Base-by-base conservation (phyloP, 1,140 invertebrate genomes). In the Nymphalis io region DNA sequence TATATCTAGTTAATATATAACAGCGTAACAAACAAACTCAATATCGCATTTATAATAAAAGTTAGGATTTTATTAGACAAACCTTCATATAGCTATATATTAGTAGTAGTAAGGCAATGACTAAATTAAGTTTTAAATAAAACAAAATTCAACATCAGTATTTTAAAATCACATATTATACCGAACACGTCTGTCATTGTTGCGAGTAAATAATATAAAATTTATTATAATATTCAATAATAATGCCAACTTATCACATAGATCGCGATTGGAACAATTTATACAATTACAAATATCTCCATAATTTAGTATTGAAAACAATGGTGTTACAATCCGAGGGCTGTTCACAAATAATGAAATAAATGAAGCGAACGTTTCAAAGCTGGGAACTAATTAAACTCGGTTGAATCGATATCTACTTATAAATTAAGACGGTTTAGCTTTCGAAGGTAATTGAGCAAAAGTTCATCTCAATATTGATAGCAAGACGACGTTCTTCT, bases 341-440 rank as follows among this genome's bases (percentile, higher is more conserved):
- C 74, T 65, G 67, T 75, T 74, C 60, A 79, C 73, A 81, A 80
- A 83, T 87, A 83, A 87, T 75, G 70, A 79, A 78, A 83, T 84
- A 88, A 88, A 87, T 85, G 81, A 87, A 80, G 76, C 76, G 72
- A 74, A 78, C 78, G 74, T 81, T 81, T 84, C 77, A 76, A 79
- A 86, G 67, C 78, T 81, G 63, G 72, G 77, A 88, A 87, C 86
- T 87, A 90, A 90, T 90, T 90, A 88, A 89, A 87, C 76, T 87
- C 77, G 76, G 74, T 75, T 80, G 79, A 88, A 89, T 88, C 87
- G 86, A 90, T 90, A 76, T 75, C 78, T 77, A 85, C 84, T 87
- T 88, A 84, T 85, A 84, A 87, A 88, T 87, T 87, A 84, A 88
- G 85, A 87, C 75, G 79, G 78, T 84, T 87, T 80, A 84, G 83